Evolutionary conservation across 2,888 invertebrate genomes (phyloP).

Genomic region (Pseudococcus jackbeardsleyi): DNA sequence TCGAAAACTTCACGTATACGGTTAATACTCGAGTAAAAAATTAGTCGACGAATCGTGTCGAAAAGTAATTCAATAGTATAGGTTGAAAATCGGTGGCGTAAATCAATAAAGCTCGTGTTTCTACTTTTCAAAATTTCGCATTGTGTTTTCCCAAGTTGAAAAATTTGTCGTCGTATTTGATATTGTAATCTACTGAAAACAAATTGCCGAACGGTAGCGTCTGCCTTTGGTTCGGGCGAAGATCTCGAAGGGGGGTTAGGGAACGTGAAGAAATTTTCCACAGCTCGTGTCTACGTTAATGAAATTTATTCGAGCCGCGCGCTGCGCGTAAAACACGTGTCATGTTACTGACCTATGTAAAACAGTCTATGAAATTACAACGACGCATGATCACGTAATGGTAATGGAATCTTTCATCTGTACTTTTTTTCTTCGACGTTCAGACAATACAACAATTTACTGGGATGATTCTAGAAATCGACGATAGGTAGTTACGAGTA

Average conservation of each 20-base stretch:
- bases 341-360: constrained; percentile 30
- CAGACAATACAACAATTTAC: neutral
- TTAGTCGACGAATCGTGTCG: constrained; percentile 4
- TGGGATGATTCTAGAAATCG: neutral
- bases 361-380: constrained; percentile 6
- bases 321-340: constrained; percentile 22
- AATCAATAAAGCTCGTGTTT: constrained; percentile 15
- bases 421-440: neutral
- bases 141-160: neutral
- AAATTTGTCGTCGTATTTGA: constrained; percentile 2
- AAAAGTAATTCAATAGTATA: neutral
- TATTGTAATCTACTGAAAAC: neutral
- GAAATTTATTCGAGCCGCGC: constrained; percentile 5
- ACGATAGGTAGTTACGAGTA: neutral
- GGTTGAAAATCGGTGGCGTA: neutral
- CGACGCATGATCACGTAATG: neutral
- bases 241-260: neutral
- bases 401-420: neutral
- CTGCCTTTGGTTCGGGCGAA: neutral
- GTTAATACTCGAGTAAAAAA: neutral
- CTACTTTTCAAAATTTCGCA: neutral
- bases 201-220: constrained; percentile 21
- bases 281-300: constrained; percentile 11
- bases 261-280: neutral
- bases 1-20: neutral